Evolutionary conservation across 2,113 vertebrate genomes (phyloP).

Genomic region (Plestiodon gilberti): DNA sequence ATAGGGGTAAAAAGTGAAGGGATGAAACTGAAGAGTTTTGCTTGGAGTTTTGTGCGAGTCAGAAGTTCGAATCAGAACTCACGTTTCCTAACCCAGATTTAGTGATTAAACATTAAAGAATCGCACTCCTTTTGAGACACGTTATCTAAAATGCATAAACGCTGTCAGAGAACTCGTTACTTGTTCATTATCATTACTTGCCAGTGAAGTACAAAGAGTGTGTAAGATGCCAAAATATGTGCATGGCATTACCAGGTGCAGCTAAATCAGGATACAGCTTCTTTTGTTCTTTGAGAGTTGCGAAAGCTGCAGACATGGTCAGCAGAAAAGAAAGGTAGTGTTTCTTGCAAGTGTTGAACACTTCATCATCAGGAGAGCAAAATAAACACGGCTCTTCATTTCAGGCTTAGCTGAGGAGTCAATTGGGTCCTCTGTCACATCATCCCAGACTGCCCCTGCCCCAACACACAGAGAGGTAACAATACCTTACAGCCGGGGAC

Average conservation of each 20-base stretch:
- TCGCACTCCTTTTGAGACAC: background rate
- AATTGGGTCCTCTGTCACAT: no score
- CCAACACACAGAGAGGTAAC: no score
- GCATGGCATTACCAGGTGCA: background rate
- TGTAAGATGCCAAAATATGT: constrained; percentile 10
- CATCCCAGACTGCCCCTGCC: no score
- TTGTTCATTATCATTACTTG: background rate
- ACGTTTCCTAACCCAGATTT: constrained; percentile 13
- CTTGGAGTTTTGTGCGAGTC: background rate
- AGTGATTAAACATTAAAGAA: background rate
- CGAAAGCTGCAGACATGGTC: background rate
- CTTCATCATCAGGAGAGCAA: background rate
- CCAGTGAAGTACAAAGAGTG: background rate
- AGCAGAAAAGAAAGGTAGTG: background rate
- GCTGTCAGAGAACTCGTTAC: background rate
- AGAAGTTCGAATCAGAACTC: constrained; percentile 15
- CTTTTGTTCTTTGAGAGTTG: background rate
- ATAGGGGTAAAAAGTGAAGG: background rate
- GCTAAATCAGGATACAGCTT: background rate
- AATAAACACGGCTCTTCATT: background rate
- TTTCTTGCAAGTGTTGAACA: background rate
- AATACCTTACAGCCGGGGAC: no score
- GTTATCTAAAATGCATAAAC: constrained; percentile 14
- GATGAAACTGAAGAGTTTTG: background rate
- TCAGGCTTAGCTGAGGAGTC: background rate